Evolutionary conservation across 2,888 invertebrate species (phyloP).

Genomic region (Acronicta aceris): DNA sequence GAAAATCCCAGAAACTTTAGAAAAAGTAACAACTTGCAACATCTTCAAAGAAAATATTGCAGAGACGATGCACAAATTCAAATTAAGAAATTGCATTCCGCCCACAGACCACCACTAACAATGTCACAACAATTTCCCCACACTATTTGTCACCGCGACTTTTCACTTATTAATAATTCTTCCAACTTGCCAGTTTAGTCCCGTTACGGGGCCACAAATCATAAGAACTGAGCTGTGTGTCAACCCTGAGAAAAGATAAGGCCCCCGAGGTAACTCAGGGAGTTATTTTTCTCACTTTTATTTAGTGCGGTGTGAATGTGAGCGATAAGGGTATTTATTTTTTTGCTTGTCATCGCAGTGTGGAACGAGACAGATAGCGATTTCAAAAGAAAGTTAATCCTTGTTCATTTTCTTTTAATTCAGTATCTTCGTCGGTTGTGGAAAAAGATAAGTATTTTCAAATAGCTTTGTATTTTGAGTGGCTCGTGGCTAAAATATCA

Average conservation of each 20-base stretch:
- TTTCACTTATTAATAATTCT: slow-evolving; percentile 41
- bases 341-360: slow-evolving; percentile 16
- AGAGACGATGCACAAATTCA: no score
- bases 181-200: slow-evolving; percentile 27
- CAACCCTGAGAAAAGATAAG: slow-evolving; percentile 72
- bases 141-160: slow-evolving; percentile 8
- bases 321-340: slow-evolving; percentile 30
- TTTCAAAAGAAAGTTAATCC: background rate
- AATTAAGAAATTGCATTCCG: background rate
- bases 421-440: background rate
- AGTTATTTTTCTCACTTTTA: slow-evolving; percentile 73
- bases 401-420: slow-evolving; percentile 1
- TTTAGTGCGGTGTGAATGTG: slow-evolving; percentile 34
- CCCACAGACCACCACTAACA: background rate
- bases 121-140: background rate
- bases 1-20: no score
- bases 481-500: background rate
- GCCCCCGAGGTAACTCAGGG: slow-evolving; percentile 67
- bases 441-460: background rate
- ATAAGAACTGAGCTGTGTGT: slow-evolving; percentile 66
- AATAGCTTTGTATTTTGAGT: background rate
- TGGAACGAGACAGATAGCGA: slow-evolving; percentile 6
- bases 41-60: no score
- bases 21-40: no score
- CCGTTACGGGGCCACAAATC: slow-evolving; percentile 70